Percentiles rank a stretch among this genome's conserved stretches.
phyloP scores from a whole-genome alignment of 2,797 vertebrate genomes.

The Carduelis carduelis region DNA sequence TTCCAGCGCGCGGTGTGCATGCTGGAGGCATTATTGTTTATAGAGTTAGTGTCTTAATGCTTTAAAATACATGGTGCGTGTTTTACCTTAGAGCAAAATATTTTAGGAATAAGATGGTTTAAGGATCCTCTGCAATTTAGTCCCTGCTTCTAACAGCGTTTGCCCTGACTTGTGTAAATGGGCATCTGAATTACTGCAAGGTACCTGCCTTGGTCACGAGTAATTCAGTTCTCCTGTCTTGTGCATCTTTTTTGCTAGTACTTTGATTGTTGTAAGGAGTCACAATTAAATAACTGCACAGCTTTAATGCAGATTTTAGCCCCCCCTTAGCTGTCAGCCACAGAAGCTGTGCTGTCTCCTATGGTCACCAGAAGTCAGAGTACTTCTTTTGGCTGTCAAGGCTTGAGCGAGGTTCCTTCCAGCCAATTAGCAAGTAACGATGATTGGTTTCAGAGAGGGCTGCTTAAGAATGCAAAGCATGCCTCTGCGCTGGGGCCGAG shows the following conservation, averaged over 20 bases:
- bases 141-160: not conserved
- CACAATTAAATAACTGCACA: not conserved
- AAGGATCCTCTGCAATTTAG: not conserved
- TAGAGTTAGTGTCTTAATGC: slow-evolving; percentile 75
- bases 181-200: not conserved
- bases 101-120: slow-evolving; percentile 42
- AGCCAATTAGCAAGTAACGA: slow-evolving; percentile 43
- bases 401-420: slow-evolving; percentile 19
- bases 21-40: slow-evolving; percentile 77
- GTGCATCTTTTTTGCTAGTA: not conserved
- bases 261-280: not conserved
- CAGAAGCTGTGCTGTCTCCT: not conserved
- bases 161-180: not conserved
- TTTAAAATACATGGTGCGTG: slow-evolving; percentile 71
- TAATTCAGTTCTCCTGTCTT: not conserved
- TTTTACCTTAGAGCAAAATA: slow-evolving; percentile 46
- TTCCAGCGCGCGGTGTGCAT: slow-evolving; percentile 73
- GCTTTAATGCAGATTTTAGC: not conserved
- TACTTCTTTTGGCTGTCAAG: slow-evolving; percentile 40
- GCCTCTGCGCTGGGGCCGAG: not conserved
- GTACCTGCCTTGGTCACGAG: not conserved
- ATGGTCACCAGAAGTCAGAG: slow-evolving; percentile 15
- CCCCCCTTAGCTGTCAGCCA: not conserved
- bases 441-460: slow-evolving; percentile 39
- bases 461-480: slow-evolving; percentile 56